These are phyloP conservation scores for Anthophora plumipes DNA, from an alignment of 2,888 invertebrate species.

Conservation along the genomic window DNA sequence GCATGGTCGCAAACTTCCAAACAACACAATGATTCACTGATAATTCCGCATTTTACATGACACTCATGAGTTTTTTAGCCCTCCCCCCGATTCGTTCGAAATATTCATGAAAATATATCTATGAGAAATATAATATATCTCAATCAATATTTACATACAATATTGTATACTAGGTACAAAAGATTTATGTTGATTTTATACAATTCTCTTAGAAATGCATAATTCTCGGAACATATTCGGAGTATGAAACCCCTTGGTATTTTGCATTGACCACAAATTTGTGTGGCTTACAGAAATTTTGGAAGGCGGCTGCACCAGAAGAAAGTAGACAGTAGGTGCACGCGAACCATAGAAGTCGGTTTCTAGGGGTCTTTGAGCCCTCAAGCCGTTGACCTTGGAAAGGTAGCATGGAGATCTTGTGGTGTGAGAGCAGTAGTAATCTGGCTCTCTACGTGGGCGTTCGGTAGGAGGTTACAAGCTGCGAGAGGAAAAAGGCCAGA, in stretches of 20 bases:
- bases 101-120: background rate
- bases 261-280: background rate
- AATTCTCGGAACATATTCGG: background rate
- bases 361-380: slow-evolving; percentile 71
- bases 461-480: slow-evolving; percentile 64
- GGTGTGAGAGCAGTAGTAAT: slow-evolving; percentile 69
- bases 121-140: background rate
- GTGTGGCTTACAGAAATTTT: background rate
- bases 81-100: background rate
- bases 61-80: background rate
- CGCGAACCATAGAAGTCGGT: slow-evolving; percentile 58
- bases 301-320: slow-evolving; percentile 6
- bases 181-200: background rate
- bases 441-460: slow-evolving; percentile 66
- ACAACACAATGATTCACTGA: slow-evolving; percentile 32
- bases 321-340: slow-evolving; percentile 35
- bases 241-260: background rate
- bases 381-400: slow-evolving; percentile 75
- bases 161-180: background rate
- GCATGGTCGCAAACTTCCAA: slow-evolving; percentile 7
- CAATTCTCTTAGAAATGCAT: background rate
- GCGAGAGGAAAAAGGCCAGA: slow-evolving; percentile 48
- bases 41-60: background rate
- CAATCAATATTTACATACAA: background rate
- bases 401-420: slow-evolving; percentile 74